A percentile compares a stretch with the other conserved stretches of the same genome.
These are phyloP conservation scores for Drosophila bunnanda DNA, from an alignment of 2,888 invertebrate species.

Conservation along the genomic window DNA sequence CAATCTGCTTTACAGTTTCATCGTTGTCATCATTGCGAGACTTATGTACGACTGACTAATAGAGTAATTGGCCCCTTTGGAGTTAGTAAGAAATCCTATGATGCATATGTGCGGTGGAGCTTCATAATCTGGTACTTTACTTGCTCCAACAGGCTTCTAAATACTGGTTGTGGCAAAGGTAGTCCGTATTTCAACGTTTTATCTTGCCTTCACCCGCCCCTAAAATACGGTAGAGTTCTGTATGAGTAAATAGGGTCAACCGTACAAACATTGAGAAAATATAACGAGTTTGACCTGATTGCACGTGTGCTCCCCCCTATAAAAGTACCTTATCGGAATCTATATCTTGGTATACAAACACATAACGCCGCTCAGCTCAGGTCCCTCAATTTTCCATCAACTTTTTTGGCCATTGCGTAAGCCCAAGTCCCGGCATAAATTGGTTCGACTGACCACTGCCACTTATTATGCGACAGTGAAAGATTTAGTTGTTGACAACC, in stretches of 20 bases:
- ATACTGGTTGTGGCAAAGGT: background rate
- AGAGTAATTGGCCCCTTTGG: background rate
- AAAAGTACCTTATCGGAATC: background rate
- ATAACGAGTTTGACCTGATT: conserved; percentile 6
- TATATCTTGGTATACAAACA: background rate
- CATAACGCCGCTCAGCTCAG: background rate
- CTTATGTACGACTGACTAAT: background rate
- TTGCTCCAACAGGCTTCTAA: too few species aligned
- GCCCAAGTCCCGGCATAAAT: background rate
- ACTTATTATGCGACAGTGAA: conserved; percentile 24
- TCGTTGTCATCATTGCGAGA: background rate
- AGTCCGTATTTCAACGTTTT: background rate
- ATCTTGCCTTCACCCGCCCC: background rate
- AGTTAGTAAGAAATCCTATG: background rate
- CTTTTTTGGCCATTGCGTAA: conserved; percentile 15
- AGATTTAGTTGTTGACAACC: conserved; percentile 44
- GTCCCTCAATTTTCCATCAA: background rate
- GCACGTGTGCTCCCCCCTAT: background rate
- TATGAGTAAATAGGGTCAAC: conserved; percentile 8
- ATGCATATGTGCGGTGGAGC: too few species aligned
- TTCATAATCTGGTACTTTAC: background rate
- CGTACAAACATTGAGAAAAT: background rate
- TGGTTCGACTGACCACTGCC: conserved; percentile 6
- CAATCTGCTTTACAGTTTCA: conserved; percentile 1
- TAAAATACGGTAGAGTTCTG: background rate